Percentiles rank a stretch among this genome's conserved stretches.
phyloP scores from a whole-genome alignment of 1,140 invertebrate genomes.

The Drosophila busckii region DNA sequence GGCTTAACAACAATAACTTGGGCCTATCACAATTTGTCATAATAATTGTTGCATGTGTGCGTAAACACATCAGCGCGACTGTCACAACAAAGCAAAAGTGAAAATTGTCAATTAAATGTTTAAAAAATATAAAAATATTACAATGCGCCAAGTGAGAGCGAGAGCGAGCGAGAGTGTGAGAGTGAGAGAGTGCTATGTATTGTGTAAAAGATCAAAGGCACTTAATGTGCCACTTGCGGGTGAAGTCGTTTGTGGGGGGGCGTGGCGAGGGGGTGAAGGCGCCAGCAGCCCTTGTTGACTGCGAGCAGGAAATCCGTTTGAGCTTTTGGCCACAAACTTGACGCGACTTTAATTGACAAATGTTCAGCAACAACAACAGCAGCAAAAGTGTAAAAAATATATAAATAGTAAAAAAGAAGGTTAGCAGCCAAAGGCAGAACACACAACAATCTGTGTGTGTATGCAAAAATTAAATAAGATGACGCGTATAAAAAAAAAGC shows the following conservation, averaged over 20 bases:
- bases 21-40: too few species aligned
- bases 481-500: conserved; percentile 57
- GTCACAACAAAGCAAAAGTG: conserved; percentile 72
- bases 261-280: not conserved
- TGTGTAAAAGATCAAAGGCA: conserved; percentile 72
- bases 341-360: conserved; percentile 61
- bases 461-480: conserved; percentile 62
- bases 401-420: conserved; percentile 2
- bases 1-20: too few species aligned
- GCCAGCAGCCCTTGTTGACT: conserved; percentile 17
- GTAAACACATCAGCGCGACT: conserved; percentile 67
- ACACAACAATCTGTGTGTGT: not conserved
- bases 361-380: conserved; percentile 34
- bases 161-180: too few species aligned
- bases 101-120: conserved; percentile 70
- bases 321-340: conserved; percentile 41
- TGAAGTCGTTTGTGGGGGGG: conserved; percentile 32
- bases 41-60: conserved; percentile 34
- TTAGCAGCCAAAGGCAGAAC: conserved; percentile 8
- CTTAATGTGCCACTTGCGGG: conserved; percentile 49
- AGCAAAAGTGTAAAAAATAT: conserved; percentile 49
- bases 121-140: conserved; percentile 7
- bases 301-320: conserved; percentile 54
- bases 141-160: too few species aligned
- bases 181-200: too few species aligned